Percentiles rank a stretch among this genome's conserved stretches.
phyloP scores from a whole-genome alignment of 2,113 vertebrate species.

The Nesogale talazaci region DNA sequence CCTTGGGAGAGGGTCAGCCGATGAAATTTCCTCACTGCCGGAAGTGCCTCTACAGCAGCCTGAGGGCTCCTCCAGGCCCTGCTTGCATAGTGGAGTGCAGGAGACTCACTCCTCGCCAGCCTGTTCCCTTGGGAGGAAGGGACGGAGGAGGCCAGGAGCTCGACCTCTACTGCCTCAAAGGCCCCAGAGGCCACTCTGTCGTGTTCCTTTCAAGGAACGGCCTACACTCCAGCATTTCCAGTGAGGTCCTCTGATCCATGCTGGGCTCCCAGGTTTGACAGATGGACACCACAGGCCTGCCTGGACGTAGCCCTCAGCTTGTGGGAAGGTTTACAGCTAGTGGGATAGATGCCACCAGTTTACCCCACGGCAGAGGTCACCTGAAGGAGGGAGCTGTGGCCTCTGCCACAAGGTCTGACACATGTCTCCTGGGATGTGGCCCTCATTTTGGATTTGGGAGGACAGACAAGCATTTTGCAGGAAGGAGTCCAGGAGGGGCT shows the following conservation, averaged over 20 bases:
- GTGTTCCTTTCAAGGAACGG: neutral
- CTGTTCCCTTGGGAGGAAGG: neutral
- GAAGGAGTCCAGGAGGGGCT: neutral
- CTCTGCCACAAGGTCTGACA: neutral
- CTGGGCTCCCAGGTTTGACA: neutral
- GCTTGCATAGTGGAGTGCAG: neutral
- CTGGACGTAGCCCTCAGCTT: neutral
- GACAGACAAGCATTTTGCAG: neutral
- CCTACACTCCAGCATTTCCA: neutral
- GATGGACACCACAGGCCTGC: neutral
- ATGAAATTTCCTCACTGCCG: neutral
- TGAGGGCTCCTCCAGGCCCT: neutral
- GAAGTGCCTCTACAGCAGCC: neutral
- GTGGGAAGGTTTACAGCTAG: neutral
- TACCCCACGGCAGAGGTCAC: neutral
- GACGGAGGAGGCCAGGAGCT: neutral
- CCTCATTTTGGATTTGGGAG: neutral
- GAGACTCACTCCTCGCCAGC: neutral
- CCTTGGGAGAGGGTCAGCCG: neutral
- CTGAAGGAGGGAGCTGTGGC: neutral
- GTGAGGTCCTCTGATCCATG: neutral
- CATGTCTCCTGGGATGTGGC: conserved; percentile 7
- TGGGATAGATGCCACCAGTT: neutral
- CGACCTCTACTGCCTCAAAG: neutral
- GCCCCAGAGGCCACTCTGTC: neutral